These are phyloP conservation scores for Natrix natrix DNA, from an alignment of 2,797 vertebrate genomes.

Conservation along the genomic window DNA sequence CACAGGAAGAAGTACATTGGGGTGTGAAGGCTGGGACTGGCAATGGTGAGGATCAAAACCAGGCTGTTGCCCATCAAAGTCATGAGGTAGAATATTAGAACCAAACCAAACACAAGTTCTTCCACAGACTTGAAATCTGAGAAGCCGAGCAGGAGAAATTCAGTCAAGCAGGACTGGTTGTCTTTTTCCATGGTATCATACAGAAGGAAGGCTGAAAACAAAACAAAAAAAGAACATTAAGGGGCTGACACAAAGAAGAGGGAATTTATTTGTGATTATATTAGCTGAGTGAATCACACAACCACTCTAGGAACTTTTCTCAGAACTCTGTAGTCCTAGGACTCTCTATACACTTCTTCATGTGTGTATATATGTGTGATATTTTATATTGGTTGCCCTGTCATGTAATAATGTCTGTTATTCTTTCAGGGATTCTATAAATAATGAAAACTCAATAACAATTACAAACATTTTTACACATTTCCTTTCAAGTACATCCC, in stretches of 20 bases:
- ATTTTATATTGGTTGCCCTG: background rate
- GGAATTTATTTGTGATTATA: background rate
- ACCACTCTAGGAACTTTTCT: background rate
- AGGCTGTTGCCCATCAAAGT: slow-evolving; percentile 47
- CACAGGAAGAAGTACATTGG: slow-evolving; percentile 59
- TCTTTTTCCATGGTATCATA: background rate
- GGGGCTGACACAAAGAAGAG: too few species aligned
- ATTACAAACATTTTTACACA: too few species aligned
- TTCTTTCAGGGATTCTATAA: background rate
- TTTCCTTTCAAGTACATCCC: too few species aligned
- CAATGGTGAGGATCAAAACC: slow-evolving; percentile 45
- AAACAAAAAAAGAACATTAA: too few species aligned
- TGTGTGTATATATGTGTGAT: background rate
- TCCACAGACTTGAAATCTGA: slow-evolving; percentile 18
- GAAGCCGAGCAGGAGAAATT: slow-evolving; percentile 53
- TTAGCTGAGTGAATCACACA: background rate
- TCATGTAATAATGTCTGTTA: too few species aligned
- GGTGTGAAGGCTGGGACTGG: slow-evolving; percentile 21
- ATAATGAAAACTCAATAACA: background rate
- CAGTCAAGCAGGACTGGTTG: slow-evolving; percentile 40
- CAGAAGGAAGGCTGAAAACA: background rate
- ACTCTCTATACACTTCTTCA: background rate
- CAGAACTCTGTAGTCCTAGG: background rate
- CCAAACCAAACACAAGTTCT: background rate
- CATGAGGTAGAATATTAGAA: slow-evolving; percentile 37